These are phyloP conservation scores for Acropternis orthonyx DNA, from an alignment of 2,797 vertebrate species.

Conservation along the genomic window DNA sequence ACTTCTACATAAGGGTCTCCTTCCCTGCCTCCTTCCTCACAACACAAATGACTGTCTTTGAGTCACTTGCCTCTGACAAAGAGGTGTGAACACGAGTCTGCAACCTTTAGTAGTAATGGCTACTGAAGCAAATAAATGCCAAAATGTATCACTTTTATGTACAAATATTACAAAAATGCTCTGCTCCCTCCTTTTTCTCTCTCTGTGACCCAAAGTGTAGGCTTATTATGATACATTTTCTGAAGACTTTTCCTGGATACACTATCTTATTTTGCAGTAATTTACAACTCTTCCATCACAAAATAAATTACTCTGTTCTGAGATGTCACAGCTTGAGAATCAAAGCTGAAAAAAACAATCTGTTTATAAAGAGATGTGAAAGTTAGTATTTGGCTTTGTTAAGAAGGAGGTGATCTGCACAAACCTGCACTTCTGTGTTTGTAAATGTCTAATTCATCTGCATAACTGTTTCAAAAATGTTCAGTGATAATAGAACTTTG, in stretches of 20 bases:
- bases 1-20: neutral
- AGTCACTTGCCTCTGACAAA: neutral
- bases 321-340: neutral
- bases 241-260: neutral
- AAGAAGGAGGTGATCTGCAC: neutral
- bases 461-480: slow-evolving; percentile 21
- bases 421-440: neutral
- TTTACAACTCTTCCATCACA: neutral
- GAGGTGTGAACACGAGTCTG: neutral
- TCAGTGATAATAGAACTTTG: neutral
- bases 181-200: neutral
- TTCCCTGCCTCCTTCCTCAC: neutral
- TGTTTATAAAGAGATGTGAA: neutral
- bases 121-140: neutral
- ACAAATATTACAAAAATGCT: neutral
- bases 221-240: neutral
- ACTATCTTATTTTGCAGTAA: neutral
- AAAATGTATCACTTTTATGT: neutral
- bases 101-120: neutral
- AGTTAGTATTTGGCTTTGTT: neutral
- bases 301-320: neutral
- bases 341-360: neutral
- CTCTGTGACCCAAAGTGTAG: neutral
- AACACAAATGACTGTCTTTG: neutral
- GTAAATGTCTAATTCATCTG: slow-evolving; percentile 15